Evolutionary conservation across 2,888 invertebrate species (phyloP).

Genomic region (Protonemura montana): DNA sequence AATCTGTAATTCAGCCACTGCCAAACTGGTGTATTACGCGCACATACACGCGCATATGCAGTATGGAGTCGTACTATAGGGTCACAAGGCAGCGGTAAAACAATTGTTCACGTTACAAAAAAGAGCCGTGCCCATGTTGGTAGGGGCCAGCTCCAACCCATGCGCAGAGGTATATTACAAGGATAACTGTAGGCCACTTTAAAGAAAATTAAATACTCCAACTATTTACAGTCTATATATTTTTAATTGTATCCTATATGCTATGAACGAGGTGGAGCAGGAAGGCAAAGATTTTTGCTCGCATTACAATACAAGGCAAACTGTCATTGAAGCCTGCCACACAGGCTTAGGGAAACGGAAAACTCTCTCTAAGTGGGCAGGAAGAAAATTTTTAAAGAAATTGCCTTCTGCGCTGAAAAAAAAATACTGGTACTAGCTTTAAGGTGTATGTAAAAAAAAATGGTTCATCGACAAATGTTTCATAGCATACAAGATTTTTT

Average conservation of each 20-base stretch:
- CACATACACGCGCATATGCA: not conserved
- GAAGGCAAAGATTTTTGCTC: not conserved
- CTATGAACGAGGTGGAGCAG: not conserved
- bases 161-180: not conserved
- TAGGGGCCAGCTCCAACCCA: not conserved
- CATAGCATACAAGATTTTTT: not conserved
- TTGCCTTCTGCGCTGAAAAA: not conserved
- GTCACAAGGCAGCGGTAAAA: not conserved
- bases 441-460: not conserved
- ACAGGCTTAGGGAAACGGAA: not conserved
- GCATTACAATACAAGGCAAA: not conserved
- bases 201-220: not conserved
- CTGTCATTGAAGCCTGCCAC: not conserved
- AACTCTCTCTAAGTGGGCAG: not conserved
- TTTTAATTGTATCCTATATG: not conserved
- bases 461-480: not conserved
- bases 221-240: not conserved
- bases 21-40: not conserved
- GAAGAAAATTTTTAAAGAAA: not conserved
- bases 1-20: not conserved
- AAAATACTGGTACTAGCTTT: not conserved
- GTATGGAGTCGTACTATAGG: not conserved
- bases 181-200: not conserved
- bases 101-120: not conserved
- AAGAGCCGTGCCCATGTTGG: not conserved